Conservation (phyloP, 1,140 invertebrate genomes). For the Dendroctonus valens region DNA sequence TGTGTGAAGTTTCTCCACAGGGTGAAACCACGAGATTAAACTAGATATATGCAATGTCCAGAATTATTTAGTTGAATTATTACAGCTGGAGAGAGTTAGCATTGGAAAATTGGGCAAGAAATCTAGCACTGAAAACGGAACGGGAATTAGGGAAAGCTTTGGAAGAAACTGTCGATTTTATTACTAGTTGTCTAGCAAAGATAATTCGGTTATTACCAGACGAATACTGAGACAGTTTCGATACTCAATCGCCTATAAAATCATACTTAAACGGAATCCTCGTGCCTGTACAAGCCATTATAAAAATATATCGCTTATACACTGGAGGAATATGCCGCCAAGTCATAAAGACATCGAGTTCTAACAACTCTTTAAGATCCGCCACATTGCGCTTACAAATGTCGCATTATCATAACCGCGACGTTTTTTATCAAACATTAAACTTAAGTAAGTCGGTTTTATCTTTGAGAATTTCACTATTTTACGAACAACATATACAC, state of each 20-base stretch:
- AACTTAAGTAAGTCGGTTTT: constrained; percentile 22
- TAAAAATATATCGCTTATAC: constrained; percentile 20
- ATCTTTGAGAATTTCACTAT: constrained; percentile 18
- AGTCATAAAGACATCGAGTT: constrained; percentile 15
- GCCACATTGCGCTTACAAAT: constrained; percentile 13
- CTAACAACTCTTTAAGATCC: constrained; percentile 18
- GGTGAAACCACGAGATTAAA: too few relatives aligned
- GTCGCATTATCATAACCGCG: constrained; percentile 16
- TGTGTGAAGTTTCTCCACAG: too few relatives aligned
- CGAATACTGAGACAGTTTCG: too few relatives aligned
- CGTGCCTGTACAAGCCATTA: constrained; percentile 13
- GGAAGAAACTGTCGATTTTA: too few relatives aligned
- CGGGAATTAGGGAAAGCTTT: too few relatives aligned
- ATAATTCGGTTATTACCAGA: too few relatives aligned
- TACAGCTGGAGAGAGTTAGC: too few relatives aligned
- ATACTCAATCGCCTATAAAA: constrained; percentile 1
- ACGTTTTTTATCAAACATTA: constrained; percentile 10
- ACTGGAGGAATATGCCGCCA: constrained; percentile 5
- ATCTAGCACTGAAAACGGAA: too few relatives aligned
- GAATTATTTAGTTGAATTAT: too few relatives aligned
- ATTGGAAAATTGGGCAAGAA: too few relatives aligned
- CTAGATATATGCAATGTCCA: too few relatives aligned
- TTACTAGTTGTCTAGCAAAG: too few relatives aligned
- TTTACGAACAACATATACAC: constrained; percentile 10
- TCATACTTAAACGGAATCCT: constrained; percentile 3